These are phyloP conservation scores for Pseudomyrmex pallidus DNA, from an alignment of 1,140 invertebrate genomes.

Conservation along the genomic window DNA sequence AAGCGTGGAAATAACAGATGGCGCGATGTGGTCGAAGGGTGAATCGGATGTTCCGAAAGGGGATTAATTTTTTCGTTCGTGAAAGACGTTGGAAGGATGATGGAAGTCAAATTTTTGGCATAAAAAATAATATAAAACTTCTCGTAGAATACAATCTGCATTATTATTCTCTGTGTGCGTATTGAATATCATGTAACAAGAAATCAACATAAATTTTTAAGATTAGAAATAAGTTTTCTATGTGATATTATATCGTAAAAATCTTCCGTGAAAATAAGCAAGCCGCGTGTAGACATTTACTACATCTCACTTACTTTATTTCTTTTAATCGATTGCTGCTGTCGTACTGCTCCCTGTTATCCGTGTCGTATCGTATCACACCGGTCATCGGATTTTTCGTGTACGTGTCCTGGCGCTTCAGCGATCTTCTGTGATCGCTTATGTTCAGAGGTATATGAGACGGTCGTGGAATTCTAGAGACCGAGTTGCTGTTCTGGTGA, in stretches of 20 bases:
- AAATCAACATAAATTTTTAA: background rate
- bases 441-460: slow-evolving; percentile 77
- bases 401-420: slow-evolving; percentile 82
- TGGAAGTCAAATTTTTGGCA: no score
- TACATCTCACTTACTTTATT: slow-evolving; percentile 37
- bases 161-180: no score
- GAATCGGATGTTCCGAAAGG: background rate
- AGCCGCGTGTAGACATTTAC: background rate
- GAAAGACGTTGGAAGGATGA: no score
- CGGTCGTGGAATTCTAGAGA: slow-evolving; percentile 80
- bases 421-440: slow-evolving; percentile 75
- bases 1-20: slow-evolving; percentile 56
- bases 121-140: background rate
- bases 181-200: background rate
- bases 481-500: slow-evolving; percentile 73
- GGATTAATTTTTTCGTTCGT: background rate
- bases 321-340: slow-evolving; percentile 73
- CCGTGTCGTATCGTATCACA: slow-evolving; percentile 79
- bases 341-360: slow-evolving; percentile 81
- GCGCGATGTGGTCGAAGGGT: slow-evolving; percentile 24
- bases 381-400: slow-evolving; percentile 77
- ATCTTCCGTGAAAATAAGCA: background rate
- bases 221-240: background rate
- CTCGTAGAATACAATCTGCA: background rate
- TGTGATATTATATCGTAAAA: slow-evolving; percentile 4